phyloP scores from a whole-genome alignment of 2,797 vertebrate genomes.

The Siniperca scherzeri region DNA sequence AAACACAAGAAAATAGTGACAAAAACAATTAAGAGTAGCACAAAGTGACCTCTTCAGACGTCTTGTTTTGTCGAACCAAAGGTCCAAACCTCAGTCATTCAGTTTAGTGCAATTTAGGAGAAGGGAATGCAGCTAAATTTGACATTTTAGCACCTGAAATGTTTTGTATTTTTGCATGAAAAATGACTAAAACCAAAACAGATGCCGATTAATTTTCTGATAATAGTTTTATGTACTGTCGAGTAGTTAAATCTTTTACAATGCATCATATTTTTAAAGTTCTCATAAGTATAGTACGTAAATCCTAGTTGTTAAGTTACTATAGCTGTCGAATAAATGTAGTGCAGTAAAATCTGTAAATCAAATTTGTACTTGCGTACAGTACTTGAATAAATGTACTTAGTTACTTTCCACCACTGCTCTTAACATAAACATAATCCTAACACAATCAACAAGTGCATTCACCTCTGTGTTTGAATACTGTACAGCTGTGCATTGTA shows the following conservation, averaged over 20 bases:
- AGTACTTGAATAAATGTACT: neutral
- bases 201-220: neutral
- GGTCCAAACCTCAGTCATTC: neutral
- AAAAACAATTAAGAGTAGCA: neutral
- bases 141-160: neutral
- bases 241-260: neutral
- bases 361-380: neutral
- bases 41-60: neutral
- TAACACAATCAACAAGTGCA: neutral
- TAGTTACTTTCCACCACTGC: neutral
- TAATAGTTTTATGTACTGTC: neutral
- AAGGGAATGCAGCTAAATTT: neutral
- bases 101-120: neutral
- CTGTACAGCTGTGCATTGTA: neutral
- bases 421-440: neutral
- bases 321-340: neutral
- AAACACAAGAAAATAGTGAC: neutral
- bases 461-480: neutral
- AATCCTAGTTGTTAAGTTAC: too few relatives aligned
- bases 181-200: neutral
- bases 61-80: neutral
- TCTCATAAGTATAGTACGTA: neutral
- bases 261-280: neutral
- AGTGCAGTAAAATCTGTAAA: too few relatives aligned
- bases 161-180: neutral